Evolutionary conservation across 1,140 invertebrate genomes (phyloP).

Genomic region (Helicoverpa armigera): DNA sequence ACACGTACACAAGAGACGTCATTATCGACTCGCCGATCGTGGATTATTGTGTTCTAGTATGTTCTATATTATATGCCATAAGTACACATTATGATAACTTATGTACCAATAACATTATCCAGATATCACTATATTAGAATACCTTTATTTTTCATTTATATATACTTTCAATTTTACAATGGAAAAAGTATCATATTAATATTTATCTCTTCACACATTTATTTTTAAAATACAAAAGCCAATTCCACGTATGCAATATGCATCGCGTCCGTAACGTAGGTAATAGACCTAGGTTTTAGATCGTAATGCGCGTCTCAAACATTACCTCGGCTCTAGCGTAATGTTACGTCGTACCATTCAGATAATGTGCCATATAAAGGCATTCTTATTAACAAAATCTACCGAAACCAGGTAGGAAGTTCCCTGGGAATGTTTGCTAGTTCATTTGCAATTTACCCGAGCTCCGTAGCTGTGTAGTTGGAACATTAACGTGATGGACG

Average conservation of each 20-base stretch:
- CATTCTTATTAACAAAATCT: slow-evolving; percentile 47
- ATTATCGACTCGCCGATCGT: slow-evolving; percentile 60
- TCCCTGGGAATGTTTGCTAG: slow-evolving; percentile 37
- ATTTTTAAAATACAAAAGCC: too few species aligned
- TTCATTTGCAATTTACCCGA: slow-evolving; percentile 54
- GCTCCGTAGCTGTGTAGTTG: slow-evolving; percentile 43
- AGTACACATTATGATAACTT: background rate
- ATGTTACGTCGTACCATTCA: slow-evolving; percentile 30
- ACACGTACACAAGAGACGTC: slow-evolving; percentile 58
- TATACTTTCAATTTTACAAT: too few species aligned
- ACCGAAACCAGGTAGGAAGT: slow-evolving; percentile 43
- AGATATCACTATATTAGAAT: too few species aligned
- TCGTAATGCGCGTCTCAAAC: slow-evolving; percentile 17
- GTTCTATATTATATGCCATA: slow-evolving; percentile 35
- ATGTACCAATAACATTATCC: background rate
- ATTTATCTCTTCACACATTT: too few species aligned
- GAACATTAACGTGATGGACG: slow-evolving; percentile 52
- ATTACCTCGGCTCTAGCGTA: slow-evolving; percentile 28
- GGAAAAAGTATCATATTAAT: too few species aligned
- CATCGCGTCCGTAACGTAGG: background rate
- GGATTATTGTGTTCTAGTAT: slow-evolving; percentile 60
- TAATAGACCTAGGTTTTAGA: slow-evolving; percentile 29
- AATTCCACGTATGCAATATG: background rate
- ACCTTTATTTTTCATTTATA: too few species aligned
- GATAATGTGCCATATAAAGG: slow-evolving; percentile 35